phyloP scores from a whole-genome alignment of 2,797 vertebrate species.

The Saxicola maurus region DNA sequence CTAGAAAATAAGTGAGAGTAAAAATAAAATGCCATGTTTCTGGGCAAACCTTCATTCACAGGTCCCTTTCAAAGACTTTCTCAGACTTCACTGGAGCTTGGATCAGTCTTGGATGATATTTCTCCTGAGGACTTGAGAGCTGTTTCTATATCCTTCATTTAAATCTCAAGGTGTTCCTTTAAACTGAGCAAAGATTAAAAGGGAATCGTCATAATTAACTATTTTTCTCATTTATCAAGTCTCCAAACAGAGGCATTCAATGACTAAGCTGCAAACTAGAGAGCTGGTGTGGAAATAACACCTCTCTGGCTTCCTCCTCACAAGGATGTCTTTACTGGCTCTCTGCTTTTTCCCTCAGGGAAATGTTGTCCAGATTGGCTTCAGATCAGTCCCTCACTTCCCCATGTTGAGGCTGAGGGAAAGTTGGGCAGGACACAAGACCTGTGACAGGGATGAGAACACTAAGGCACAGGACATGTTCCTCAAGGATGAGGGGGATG shows the following conservation, averaged over 20 bases:
- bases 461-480: neutral
- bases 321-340: neutral
- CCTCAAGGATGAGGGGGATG: neutral
- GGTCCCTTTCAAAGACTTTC: neutral
- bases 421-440: neutral
- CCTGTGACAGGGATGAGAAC: neutral
- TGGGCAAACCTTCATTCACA: neutral
- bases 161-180: neutral
- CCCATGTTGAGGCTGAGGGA: neutral
- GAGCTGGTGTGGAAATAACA: neutral
- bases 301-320: neutral
- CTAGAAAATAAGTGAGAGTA: neutral
- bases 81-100: neutral
- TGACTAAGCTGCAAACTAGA: neutral
- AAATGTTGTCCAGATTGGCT: neutral
- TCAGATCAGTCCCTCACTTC: neutral
- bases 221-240: neutral
- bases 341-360: neutral
- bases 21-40: neutral
- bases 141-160: neutral
- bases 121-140: neutral
- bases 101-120: neutral
- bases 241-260: neutral
- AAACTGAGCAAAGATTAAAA: neutral
- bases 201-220: neutral